phyloP scores from a whole-genome alignment of 2,113 vertebrate genomes.

The Mionectes macconnelli region DNA sequence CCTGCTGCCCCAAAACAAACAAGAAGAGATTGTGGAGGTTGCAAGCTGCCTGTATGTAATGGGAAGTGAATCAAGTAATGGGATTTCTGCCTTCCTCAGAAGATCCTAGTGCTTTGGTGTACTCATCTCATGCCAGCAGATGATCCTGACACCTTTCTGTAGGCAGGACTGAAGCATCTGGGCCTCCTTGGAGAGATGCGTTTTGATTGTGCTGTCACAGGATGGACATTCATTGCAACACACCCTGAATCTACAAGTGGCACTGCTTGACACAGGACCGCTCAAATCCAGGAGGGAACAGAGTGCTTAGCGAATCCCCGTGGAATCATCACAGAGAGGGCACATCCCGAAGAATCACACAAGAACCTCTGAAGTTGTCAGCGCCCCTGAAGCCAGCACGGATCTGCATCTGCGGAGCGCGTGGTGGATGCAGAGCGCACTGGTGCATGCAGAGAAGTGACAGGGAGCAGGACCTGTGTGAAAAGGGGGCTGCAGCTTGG shows the following conservation, averaged over 20 bases:
- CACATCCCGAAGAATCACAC: neutral
- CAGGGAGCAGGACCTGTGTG: neutral
- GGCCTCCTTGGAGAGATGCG: neutral
- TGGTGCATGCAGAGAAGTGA: neutral
- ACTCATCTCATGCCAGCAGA: neutral
- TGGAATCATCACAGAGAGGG: neutral
- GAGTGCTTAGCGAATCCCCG: neutral
- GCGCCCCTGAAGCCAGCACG: neutral
- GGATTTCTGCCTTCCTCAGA: neutral
- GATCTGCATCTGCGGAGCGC: neutral
- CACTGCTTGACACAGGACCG: neutral
- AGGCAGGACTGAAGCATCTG: neutral
- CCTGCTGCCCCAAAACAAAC: neutral
- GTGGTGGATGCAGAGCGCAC: neutral
- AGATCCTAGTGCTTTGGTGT: neutral
- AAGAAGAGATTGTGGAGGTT: neutral
- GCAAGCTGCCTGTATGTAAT: neutral
- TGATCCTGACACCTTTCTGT: neutral
- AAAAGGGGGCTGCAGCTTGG: neutral
- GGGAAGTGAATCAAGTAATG: neutral
- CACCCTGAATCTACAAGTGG: neutral
- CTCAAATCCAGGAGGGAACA: neutral
- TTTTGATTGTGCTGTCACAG: neutral
- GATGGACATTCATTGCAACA: neutral
- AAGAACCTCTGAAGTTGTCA: neutral